Conservation (phyloP, 2,888 invertebrate genomes). For the Drosophila mercatorum region DNA sequence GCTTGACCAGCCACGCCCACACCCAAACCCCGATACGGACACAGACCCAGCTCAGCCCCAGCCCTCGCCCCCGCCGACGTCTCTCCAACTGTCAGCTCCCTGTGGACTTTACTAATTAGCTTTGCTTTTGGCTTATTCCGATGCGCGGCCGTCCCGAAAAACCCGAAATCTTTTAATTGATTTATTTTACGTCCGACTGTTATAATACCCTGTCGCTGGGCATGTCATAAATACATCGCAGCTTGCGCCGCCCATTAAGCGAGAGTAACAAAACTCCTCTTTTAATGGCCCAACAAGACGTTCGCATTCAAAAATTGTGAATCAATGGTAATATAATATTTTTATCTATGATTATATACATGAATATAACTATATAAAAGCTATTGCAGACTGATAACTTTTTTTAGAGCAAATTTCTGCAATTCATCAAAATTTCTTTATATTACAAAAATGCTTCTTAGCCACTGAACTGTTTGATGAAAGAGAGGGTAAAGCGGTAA, state of each 20-base stretch:
- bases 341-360: not conserved
- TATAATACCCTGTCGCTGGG: not conserved
- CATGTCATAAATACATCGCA: not conserved
- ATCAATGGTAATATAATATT: not conserved
- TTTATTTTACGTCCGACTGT: constrained; percentile 47
- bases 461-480: not conserved
- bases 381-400: not conserved
- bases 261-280: not conserved
- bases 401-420: not conserved
- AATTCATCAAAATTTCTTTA: not conserved
- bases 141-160: constrained; percentile 21
- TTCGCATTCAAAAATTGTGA: not conserved
- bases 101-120: constrained; percentile 48
- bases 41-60: not conserved
- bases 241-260: not conserved
- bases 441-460: no score
- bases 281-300: not conserved
- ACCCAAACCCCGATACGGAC: not conserved
- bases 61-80: not conserved
- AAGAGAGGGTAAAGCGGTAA: not conserved
- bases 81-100: constrained; percentile 10
- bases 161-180: constrained; percentile 55
- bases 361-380: not conserved
- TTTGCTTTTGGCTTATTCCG: constrained; percentile 38
- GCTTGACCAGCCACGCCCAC: constrained; percentile 47